Evolutionary conservation across 2,797 vertebrate genomes (phyloP), one percentile per base, ranked within the genome.

Genomic region (Anguilla anguilla): DNA sequence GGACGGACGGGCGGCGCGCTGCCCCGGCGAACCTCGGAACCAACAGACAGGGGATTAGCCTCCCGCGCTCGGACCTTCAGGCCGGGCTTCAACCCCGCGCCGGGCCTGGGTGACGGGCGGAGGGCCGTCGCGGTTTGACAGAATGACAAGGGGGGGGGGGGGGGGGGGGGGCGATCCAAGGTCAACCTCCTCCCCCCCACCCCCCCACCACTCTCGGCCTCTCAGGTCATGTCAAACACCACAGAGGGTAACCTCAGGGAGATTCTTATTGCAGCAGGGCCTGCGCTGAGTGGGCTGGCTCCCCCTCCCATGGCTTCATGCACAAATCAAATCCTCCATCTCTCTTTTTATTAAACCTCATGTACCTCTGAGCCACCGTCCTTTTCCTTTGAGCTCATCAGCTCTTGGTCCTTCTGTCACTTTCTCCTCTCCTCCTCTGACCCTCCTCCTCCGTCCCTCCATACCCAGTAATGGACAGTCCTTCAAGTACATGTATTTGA

Each of bases 31-130:
- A 28, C n/a, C 51, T 10, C 55, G 53, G 67, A 85, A 87, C 77
- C 84, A 87, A 84, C 39, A 57, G n/a, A 84, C 28, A 55, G 83
- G 81, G 59, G 74, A 87, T 87, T 72, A 87, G 49, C 64, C 57
- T 43, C 39, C 4, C 53, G 6, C 22, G 25, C 72, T 69, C 19
- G 4, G 5, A 25, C 69, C 35, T 57, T 43, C 67, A 43, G 43
- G 43, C 3, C 25, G 28, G 25, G 1, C 59, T n/a, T 35, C n/a
- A 22, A 31, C 77, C 43, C 10, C 69, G 19, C 64, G 22, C 79
- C 10, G 7, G 57, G n/a, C 57, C 72, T 1, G n/a, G 72, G 3
- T 77, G 72, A 77, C 11, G 72, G 72, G 35, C 35, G 72, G 5
- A 19, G 35, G 15, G 72, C 57, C 69, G 31, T 39, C 51, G 79